Evolutionary conservation across 2,888 invertebrate genomes (phyloP), one percentile per base, ranked within the genome.

Genomic region (Metacarcinus magister): DNA sequence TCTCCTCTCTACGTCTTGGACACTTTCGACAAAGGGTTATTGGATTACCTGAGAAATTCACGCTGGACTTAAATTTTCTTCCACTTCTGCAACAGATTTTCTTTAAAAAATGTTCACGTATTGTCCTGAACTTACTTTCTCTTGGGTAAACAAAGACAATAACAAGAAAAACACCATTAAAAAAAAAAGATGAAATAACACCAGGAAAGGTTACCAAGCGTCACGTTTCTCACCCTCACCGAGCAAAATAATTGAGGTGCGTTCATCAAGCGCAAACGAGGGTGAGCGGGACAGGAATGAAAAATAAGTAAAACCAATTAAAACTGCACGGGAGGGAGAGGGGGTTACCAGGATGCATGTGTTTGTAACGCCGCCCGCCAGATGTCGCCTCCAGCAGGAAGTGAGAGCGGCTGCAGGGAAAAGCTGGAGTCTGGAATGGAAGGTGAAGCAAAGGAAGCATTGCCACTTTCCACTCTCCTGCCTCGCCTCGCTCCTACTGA

Each of bases 291-390:
- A n/a, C n/a, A 75, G 28, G n/a, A 75, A 75, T 75, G 75, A n/a
- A 75, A 75, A 75, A 75, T 75, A 75, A 75, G 75, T 75, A 28
- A 28, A 75, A 75, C 75, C 75, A 75, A 75, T 75, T 75, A 75
- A 75, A 75, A 75, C 75, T 75, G 28, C 75, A 75, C 75, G 28
- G 75, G 54, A 54, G 54, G 54, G 54, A 54, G 39, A 39, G 39
- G 39, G 10, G 23, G 23, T 28, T 28, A n/a, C 10, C 75, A 23
- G n/a, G 75, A 75, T 2, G 28, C 75, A 8, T n/a, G 3, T 75
- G 75, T 75, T 75, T 75, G 75, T n/a, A 75, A n/a, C n/a, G n/a
- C 75, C n/a, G n/a, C 28, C 75, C n/a, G 75, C 75, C 75, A 75
- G 75, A 75, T 75, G 75, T 75, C 75, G 28, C 75, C 75, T 28